Base-by-base conservation (phyloP, 2,888 invertebrate species). In the Helicoverpa assulta region DNA sequence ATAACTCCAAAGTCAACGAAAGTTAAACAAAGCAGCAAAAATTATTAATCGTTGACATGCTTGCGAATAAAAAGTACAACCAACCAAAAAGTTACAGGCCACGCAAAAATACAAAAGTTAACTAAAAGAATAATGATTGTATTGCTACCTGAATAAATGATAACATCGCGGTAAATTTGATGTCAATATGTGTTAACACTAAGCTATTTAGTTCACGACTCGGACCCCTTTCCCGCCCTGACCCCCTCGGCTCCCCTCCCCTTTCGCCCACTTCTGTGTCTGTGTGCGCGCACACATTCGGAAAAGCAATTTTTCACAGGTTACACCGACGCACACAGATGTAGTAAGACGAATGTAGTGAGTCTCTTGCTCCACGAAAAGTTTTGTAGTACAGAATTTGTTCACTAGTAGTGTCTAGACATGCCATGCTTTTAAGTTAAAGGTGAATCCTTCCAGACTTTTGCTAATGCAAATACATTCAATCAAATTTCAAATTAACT, bases 101-200 rank as follows among this genome's bases (percentile, higher is more conserved):
- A 84, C 85, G 87, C 84, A 74, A 88, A 89, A 88, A 87, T 86
- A 88, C 88, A 89, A 80, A 88, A 88, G 81, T 85, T 86, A 89
- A 90, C 89, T 86, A 91, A 93, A 92, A 93, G 90, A 89, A 91
- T 92, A 93, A 92, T 92, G 90, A 91, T 90, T 91, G 89, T 91
- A 94, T 92, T 90, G 89, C 91, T 90, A 93, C 93, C 93, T 95
- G 94, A 95, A 95, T 95, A 94, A 95, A 94, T 95, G 95, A 95
- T 95, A 95, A 90, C 92, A 94, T 95, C 93, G 95, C 93, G 94
- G 95, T 93, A 93, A 95, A 95, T 95, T 95, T 95, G 94, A 95
- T 95, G 95, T 95, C 95, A 95, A 95, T 95, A 95, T 95, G 95
- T 95, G 95, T 95, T 95, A 95, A 95, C 95, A 95, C 95, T 95